Base-by-base conservation (phyloP, 2,888 invertebrate species). In the Dorcus hopei region DNA sequence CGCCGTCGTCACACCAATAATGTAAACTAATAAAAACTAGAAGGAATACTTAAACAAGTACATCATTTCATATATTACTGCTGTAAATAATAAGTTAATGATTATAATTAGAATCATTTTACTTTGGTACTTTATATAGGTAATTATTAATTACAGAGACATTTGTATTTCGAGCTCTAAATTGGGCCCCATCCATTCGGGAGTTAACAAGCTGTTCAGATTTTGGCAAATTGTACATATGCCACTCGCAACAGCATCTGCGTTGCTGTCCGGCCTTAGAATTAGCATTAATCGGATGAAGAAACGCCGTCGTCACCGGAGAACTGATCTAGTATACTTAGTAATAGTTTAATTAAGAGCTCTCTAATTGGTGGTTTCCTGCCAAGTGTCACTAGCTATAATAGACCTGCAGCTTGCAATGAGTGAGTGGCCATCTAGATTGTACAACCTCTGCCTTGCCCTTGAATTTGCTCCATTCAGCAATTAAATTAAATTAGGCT, bases 131-230 rank as follows among this genome's bases (percentile, higher is more conserved):
- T 33, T 33, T 7, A 6, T 6, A 33, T 7, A n/a, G n/a, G n/a
- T n/a, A 33, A 33, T 33, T 33, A 33, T 19, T 19, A 19, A 19
- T 19, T 19, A 6, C 5, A 33, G 1, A 33, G 5, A 33, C 3
- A 33, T 33, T 6, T 33, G 26, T 6, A 33, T 33, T 33, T 33
- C 7, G 5, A 33, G 7, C 1, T 7, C 26, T 33, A 33, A 33
- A 33, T 33, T 33, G 26, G 67, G 69, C 3, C 19, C 19, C 19
- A 19, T 19, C 19, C 19, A 19, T 67, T 70, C 69, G 65, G 70
- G 72, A 14, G 72, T 72, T 72, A 73, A 73, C 72, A 72, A 70
- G 70, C 73, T 72, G 72, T 72, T 72, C 72, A 72, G 70, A 70
- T 70, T 73, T 68, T 67, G 71, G 69, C 70, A 70, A 72, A 71